Base-by-base conservation (phyloP, 2,797 vertebrate genomes). In the Hippopotamyrus pictus region DNA sequence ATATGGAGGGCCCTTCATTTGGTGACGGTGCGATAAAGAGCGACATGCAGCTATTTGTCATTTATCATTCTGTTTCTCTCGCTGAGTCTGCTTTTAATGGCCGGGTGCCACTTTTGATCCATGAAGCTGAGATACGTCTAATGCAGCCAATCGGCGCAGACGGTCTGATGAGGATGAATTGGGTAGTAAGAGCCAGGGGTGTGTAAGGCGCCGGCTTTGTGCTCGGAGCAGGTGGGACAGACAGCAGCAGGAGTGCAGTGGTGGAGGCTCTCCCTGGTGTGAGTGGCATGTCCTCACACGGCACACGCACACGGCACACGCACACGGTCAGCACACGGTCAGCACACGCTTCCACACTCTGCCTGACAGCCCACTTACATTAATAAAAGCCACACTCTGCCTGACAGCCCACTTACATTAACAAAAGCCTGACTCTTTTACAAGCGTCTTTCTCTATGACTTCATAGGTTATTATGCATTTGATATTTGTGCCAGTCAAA, bases 91-190 rank as follows among this genome's bases (percentile, higher is more conserved):
- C 65, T 82, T 90, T 85, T 69, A 79, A 88, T 88, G 88, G 73
- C 87, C 54, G 57, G 11, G 85, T 57, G 51, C 53, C 41, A 79
- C 79, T 88, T 90, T 82, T 83, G 79, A 90, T 88, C 87, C 65
- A 44, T 73, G 50, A 82, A 88, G 79, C 65, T 51, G 22, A 82
- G 88, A 88, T 46, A 14, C 12, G 59, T 73, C 57, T 90, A 83
- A 54, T 48, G 25, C 87, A 14, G 29, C 9, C 59, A 48, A 9
- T 83, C 48, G 53, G 41, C 51, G 57, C 37, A 51, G 69, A 41
- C 25, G 46, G 54, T 33, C 29, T 17, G 25, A 22, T 88, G 29
- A 50, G 54, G 46, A 84, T 50, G 62, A 85, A 85, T 69, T 4
- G 46, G 50, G 84, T 5, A 14, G 29, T 73, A 73, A 37, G 29